phyloP scores from a whole-genome alignment of 2,113 vertebrate genomes.

The Cepphus grylle region DNA sequence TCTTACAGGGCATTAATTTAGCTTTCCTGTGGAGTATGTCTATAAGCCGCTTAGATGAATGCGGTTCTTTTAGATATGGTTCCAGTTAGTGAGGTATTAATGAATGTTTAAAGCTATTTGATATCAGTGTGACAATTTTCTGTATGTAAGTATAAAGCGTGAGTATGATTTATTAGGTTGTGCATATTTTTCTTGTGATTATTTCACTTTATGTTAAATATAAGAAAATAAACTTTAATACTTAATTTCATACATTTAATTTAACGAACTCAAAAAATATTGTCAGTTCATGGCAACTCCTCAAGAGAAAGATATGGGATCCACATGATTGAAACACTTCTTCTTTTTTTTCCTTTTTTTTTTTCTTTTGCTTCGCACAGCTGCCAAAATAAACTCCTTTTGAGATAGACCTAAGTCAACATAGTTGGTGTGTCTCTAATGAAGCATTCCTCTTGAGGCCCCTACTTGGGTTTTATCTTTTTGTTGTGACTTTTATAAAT shows the following conservation, averaged over 20 bases:
- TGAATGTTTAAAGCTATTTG: neutral
- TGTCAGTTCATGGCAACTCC: neutral
- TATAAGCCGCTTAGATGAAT: neutral
- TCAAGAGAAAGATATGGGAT: neutral
- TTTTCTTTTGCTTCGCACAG: neutral
- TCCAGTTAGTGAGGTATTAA: neutral
- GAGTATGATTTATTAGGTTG: neutral
- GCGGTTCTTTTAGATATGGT: neutral
- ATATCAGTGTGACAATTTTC: neutral
- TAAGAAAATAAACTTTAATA: conserved; percentile 1
- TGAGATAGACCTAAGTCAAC: conserved; percentile 26
- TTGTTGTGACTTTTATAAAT: neutral
- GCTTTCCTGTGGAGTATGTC: neutral
- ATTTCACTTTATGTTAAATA: neutral
- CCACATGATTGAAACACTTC: neutral
- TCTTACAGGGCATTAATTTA: neutral
- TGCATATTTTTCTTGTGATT: neutral
- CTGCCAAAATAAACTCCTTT: conserved; percentile 62
- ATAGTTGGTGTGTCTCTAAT: conserved; percentile 20
- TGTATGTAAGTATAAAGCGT: neutral
- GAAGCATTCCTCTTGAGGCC: conserved; percentile 45
- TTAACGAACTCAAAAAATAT: neutral
- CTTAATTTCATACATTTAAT: neutral
- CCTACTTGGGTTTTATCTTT: conserved; percentile 28
- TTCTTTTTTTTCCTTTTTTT: neutral